phyloP scores from a whole-genome alignment of 2,113 vertebrate genomes.

The Progne subis region DNA sequence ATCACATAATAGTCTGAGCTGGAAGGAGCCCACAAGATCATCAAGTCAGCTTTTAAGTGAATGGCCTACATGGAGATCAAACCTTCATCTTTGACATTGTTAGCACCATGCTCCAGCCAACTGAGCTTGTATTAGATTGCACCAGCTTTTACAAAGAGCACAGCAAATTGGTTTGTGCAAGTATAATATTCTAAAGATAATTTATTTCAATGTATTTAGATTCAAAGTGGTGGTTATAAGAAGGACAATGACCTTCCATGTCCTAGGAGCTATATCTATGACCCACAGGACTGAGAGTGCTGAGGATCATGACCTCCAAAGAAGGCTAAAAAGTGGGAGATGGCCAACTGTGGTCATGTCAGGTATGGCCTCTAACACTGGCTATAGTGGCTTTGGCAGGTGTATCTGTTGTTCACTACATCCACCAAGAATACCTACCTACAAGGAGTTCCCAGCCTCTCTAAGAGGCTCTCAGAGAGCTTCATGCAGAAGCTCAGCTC shows the following conservation, averaged over 20 bases:
- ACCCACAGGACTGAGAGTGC: neutral
- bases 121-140: neutral
- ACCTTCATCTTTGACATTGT: neutral
- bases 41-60: neutral
- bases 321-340: neutral
- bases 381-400: neutral
- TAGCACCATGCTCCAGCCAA: neutral
- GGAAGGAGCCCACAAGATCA: neutral
- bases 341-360: accelerated
- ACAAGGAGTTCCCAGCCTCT: neutral
- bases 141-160: neutral
- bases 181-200: neutral
- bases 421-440: neutral
- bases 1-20: neutral
- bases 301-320: neutral
- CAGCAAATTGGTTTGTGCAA: neutral
- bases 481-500: accelerated
- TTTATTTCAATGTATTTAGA: neutral
- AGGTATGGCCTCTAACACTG: neutral
- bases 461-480: neutral
- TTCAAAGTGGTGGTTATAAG: neutral
- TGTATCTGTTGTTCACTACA: neutral
- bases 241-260: neutral
- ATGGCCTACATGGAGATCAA: accelerated
- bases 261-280: neutral